Evolutionary conservation across 2,797 vertebrate genomes (phyloP).

Genomic region (Anabacerthia variegaticeps): DNA sequence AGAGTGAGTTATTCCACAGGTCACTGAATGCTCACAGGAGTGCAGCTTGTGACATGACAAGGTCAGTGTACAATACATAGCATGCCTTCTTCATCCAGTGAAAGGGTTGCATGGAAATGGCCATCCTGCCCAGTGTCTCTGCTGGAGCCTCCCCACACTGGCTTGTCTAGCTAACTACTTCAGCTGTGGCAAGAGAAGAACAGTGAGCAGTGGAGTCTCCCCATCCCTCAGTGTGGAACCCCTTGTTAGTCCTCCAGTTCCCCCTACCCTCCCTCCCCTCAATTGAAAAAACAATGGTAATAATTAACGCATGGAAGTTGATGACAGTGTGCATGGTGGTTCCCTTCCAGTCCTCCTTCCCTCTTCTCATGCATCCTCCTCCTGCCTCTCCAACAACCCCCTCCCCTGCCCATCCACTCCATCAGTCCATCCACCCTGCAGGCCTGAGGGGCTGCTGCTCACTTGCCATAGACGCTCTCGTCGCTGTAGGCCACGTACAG

Average conservation of each 20-base stretch:
- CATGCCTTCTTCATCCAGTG: not conserved
- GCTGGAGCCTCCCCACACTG: not conserved
- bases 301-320: conserved; percentile 65
- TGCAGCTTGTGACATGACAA: not conserved
- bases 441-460: conserved; percentile 64
- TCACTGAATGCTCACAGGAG: not conserved
- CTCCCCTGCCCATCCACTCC: conserved; percentile 17
- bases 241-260: not conserved
- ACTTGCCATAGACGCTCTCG: conserved; percentile 96
- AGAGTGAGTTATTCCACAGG: not conserved
- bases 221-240: not conserved
- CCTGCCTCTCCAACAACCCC: conserved; percentile 12
- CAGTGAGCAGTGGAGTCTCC: not conserved
- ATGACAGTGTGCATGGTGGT: conserved; percentile 63
- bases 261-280: conserved; percentile 49
- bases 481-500: conserved; percentile 98
- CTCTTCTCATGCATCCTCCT: conserved; percentile 60
- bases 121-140: not conserved
- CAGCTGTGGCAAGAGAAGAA: conserved; percentile 12
- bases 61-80: not conserved
- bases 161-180: conserved; percentile 3
- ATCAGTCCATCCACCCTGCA: conserved; percentile 65
- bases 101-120: not conserved
- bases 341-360: conserved; percentile 60
- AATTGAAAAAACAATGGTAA: conserved; percentile 60